phyloP scores from a whole-genome alignment of 2,888 invertebrate genomes.

The Oscheius sp. region DNA sequence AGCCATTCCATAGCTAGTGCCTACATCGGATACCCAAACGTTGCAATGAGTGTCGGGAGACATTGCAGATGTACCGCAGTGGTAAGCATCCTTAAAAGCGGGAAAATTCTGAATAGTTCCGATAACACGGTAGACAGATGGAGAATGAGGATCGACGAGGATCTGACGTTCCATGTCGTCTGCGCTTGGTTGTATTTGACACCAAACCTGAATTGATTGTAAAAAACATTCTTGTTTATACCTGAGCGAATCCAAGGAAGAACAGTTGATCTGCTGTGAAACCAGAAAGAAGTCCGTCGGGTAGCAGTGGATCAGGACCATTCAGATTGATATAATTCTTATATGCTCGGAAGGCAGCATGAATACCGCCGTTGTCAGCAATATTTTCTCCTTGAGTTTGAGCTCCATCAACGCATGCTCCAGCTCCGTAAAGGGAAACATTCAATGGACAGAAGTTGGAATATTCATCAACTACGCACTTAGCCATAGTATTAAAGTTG shows the following conservation, averaged over 20 bases:
- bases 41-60: slow-evolving; percentile 61
- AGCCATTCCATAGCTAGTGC: slow-evolving; percentile 9
- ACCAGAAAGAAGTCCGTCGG: slow-evolving; percentile 48
- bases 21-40: slow-evolving; percentile 57
- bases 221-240: neutral
- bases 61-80: slow-evolving; percentile 56
- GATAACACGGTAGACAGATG: slow-evolving; percentile 55
- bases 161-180: slow-evolving; percentile 39
- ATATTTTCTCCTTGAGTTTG: slow-evolving; percentile 76
- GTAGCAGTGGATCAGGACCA: slow-evolving; percentile 58
- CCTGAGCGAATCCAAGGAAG: slow-evolving; percentile 59
- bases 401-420: slow-evolving; percentile 69
- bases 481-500: slow-evolving; percentile 54
- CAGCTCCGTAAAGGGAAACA: slow-evolving; percentile 33
- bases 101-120: slow-evolving; percentile 66
- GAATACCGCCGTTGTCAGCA: slow-evolving; percentile 71
- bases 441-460: slow-evolving; percentile 60
- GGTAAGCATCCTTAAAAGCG: slow-evolving; percentile 67
- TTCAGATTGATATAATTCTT: slow-evolving; percentile 51
- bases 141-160: slow-evolving; percentile 55
- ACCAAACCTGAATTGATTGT: slow-evolving; percentile 42
- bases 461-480: slow-evolving; percentile 63
- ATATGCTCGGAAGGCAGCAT: slow-evolving; percentile 64
- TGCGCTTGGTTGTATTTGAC: slow-evolving; percentile 39
- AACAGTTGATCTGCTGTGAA: slow-evolving; percentile 58